Evolutionary conservation across 1,140 invertebrate genomes (phyloP).

Genomic region (Xylocopa sonorina): DNA sequence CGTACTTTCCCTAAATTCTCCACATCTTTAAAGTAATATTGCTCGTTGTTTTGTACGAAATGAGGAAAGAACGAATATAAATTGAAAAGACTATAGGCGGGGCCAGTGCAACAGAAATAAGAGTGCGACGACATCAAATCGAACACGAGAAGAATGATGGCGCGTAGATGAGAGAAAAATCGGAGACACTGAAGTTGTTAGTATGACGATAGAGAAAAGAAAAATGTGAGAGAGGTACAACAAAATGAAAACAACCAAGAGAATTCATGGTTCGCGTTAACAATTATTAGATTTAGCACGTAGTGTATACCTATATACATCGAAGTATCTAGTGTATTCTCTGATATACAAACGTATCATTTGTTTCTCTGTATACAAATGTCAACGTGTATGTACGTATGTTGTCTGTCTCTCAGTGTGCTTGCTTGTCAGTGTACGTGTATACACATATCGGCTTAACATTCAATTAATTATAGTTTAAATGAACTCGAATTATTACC

Average conservation of each 20-base stretch:
- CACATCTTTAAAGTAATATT: conserved; percentile 70
- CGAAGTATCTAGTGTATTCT: conserved; percentile 35
- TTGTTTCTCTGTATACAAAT: background rate
- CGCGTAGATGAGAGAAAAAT: background rate
- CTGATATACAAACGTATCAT: conserved; percentile 36
- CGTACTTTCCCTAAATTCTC: conserved; percentile 47
- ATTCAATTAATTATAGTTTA: conserved; percentile 59
- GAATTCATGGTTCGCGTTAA: conserved; percentile 42
- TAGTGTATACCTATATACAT: conserved; percentile 53
- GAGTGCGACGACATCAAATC: background rate
- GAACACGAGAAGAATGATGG: background rate
- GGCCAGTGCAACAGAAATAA: background rate
- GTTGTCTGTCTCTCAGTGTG: too few species aligned
- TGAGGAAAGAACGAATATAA: conserved; percentile 14
- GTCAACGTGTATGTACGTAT: background rate
- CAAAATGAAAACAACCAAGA: background rate
- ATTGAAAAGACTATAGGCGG: background rate
- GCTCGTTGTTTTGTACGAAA: conserved; percentile 70
- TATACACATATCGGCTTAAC: conserved; percentile 30
- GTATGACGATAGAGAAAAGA: background rate
- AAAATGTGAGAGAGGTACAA: background rate
- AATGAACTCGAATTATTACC: conserved; percentile 57
- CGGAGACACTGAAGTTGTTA: conserved; percentile 8
- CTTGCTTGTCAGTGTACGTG: too few species aligned
- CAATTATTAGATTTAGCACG: conserved; percentile 56